phyloP scores from a whole-genome alignment of 2,113 vertebrate species.

The Sapayoa aenigma region DNA sequence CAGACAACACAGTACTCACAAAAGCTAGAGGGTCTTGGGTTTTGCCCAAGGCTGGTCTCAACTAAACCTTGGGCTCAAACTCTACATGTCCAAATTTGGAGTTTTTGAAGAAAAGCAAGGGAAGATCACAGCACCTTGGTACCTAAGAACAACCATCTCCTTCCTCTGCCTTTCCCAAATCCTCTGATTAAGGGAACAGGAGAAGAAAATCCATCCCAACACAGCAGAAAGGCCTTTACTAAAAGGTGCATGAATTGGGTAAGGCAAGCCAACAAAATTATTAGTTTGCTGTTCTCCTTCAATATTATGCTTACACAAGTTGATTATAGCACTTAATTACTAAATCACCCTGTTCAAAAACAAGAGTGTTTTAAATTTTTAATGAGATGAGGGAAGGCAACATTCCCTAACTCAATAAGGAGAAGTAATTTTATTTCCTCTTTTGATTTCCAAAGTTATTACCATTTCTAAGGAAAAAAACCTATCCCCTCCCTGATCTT shows the following conservation, averaged over 20 bases:
- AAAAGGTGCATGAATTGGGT: slow-evolving; percentile 66
- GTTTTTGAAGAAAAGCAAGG: not conserved
- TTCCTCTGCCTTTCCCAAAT: not conserved
- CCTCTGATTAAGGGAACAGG: not conserved
- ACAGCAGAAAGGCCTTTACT: slow-evolving; percentile 42
- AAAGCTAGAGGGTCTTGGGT: not conserved
- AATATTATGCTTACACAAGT: slow-evolving; percentile 75
- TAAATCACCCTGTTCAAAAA: slow-evolving; percentile 73
- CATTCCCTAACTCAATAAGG: slow-evolving; percentile 61
- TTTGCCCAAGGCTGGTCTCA: not conserved
- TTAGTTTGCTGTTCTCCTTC: slow-evolving; percentile 71
- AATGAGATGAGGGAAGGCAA: slow-evolving; percentile 71
- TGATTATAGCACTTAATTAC: slow-evolving; percentile 81
- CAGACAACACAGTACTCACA: not conserved
- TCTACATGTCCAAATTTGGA: not conserved
- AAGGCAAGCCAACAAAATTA: slow-evolving; percentile 61
- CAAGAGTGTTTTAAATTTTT: slow-evolving; percentile 73
- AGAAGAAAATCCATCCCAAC: slow-evolving; percentile 20
- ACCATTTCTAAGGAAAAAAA: slow-evolving; percentile 68
- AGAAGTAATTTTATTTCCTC: slow-evolving; percentile 68
- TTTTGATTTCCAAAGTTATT: slow-evolving; percentile 68
- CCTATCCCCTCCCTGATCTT: slow-evolving; percentile 26
- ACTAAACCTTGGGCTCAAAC: not conserved
- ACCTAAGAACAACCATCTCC: not conserved
- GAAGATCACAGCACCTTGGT: not conserved